Base-by-base conservation (phyloP, 2,797 vertebrate genomes). In the Corythornis leucogaster region DNA sequence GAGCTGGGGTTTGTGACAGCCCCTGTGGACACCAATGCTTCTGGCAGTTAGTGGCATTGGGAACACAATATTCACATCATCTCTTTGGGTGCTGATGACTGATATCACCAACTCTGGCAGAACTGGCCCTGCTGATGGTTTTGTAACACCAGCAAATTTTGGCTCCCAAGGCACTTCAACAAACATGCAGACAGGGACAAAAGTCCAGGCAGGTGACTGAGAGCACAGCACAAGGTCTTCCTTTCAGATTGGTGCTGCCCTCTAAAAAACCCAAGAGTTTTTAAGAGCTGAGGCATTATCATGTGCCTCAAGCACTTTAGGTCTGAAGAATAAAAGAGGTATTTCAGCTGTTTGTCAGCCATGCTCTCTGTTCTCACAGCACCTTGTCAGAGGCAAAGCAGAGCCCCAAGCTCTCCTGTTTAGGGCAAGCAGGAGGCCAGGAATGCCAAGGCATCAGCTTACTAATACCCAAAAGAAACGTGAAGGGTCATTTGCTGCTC, bases 61-160 rank as follows among this genome's bases (percentile, higher is more conserved):
- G 45, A 75, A 69, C 71, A 81, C 51, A 53, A 81, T 85, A 83
- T 12, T 42, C 33, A 85, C 6, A 5, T 87, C 55, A 79, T 31
- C 58, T 76, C 82, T 79, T 89, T 77, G 67, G 50, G 75, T 20
- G 31, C 54, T 38, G 69, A 40, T 1, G 2, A 69, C 70, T 42
- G 45, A 15, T 55, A 68, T 24, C 76, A 62, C 45, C 0, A 0
- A 68, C 46, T 30, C 0, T 22, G 67, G 70, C 55, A 83, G 69
- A 85, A 67, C 21, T 7, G 35, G 66, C 25, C 8, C 31, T 24
- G 63, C 74, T 69, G 66, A n/a, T n/a, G 71, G 76, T 91, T 92
- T 91, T 53, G 46, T 69, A 92, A 89, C 53, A 77, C 58, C 76
- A 78, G 58, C 8, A 2, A 50, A 54, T 90, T 89, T 77, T 90